Evolutionary conservation across 2,797 vertebrate species (phyloP).

Genomic region (Phoxinus dragarum): DNA sequence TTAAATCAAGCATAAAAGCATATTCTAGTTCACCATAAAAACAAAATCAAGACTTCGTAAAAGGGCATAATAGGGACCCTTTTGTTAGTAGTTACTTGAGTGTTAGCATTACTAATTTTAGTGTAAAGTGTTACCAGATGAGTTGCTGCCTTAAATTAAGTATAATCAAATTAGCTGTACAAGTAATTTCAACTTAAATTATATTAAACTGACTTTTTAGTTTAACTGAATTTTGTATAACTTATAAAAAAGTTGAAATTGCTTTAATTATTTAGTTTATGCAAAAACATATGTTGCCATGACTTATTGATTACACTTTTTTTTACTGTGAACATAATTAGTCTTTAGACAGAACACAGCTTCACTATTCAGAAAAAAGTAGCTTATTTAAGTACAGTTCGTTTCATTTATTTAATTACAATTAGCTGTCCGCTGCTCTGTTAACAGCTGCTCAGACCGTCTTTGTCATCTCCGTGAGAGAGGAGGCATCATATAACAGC

Average conservation of each 20-base stretch:
- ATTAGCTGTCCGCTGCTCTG: background rate
- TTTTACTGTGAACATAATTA: background rate
- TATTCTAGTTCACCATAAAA: too few relatives aligned
- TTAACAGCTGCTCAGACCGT: background rate
- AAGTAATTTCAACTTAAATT: background rate
- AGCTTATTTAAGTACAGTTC: background rate
- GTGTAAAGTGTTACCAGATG: background rate
- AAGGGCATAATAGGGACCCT: too few relatives aligned
- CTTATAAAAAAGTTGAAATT: background rate
- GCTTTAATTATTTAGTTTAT: background rate
- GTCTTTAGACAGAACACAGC: background rate
- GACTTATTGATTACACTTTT: background rate
- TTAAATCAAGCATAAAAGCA: too few relatives aligned
- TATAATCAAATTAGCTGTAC: background rate
- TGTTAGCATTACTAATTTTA: too few relatives aligned
- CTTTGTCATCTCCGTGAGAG: background rate
- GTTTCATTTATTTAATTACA: slow-evolving; percentile 1
- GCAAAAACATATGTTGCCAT: background rate
- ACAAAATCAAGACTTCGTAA: too few relatives aligned
- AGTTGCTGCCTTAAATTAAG: background rate
- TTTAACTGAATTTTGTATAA: background rate
- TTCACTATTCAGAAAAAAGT: background rate
- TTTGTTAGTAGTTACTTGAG: too few relatives aligned
- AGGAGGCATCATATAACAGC: background rate
- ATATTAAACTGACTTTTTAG: background rate